phyloP scores from a whole-genome alignment of 2,888 invertebrate genomes.

The Xestia sexstrigata region DNA sequence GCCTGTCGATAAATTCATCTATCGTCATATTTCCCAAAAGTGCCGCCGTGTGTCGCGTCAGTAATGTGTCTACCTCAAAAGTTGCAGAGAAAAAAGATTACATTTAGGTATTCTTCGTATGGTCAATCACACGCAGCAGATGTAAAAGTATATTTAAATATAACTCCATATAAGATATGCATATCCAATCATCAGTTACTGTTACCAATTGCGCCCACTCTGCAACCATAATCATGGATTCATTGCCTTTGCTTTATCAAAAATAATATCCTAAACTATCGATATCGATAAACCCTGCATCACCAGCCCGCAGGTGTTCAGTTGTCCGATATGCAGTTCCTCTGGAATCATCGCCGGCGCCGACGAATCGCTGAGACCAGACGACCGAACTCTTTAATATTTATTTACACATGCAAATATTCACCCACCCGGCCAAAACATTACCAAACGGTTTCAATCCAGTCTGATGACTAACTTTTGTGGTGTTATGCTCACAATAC shows the following conservation, averaged over 20 bases:
- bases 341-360: conserved; percentile 69
- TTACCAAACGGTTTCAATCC: conserved; percentile 34
- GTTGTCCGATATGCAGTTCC: conserved; percentile 72
- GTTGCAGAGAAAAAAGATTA: not conserved
- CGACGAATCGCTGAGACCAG: conserved; percentile 70
- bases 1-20: conserved; percentile 44
- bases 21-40: conserved; percentile 44
- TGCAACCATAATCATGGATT: not conserved
- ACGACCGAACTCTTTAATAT: conserved; percentile 77
- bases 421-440: conserved; percentile 64
- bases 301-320: conserved; percentile 79
- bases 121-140: not conserved
- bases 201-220: not conserved
- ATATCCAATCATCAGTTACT: not conserved
- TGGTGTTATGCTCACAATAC: conserved; percentile 35
- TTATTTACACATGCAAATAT: conserved; percentile 87
- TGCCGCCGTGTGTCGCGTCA: not conserved
- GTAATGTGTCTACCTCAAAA: conserved; percentile 15
- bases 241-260: not conserved
- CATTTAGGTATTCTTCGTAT: not conserved
- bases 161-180: not conserved
- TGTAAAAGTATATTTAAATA: not conserved
- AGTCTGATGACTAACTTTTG: conserved; percentile 51
- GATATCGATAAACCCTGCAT: conserved; percentile 71
- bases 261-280: conserved; percentile 43